A percentile compares a stretch with the other conserved stretches of the same genome.
phyloP scores from a whole-genome alignment of 2,888 invertebrate species.

The Merodon equestris region DNA sequence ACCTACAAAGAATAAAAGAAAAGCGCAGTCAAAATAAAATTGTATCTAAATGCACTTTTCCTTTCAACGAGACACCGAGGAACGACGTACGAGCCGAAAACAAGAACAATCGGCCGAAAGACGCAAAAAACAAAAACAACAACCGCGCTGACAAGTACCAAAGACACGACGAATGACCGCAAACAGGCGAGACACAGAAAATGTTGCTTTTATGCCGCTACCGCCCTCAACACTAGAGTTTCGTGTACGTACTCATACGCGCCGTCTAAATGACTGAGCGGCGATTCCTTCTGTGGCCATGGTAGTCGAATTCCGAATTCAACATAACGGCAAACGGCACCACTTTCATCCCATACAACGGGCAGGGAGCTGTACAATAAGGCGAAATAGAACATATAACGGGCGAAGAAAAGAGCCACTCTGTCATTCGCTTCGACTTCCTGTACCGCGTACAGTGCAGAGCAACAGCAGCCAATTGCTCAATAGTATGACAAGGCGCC shows the following conservation, averaged over 20 bases:
- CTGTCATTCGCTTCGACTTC: constrained; percentile 43
- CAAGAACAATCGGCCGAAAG: neutral
- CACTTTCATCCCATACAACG: constrained; percentile 21
- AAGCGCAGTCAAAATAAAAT: constrained; percentile 3
- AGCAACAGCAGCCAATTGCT: constrained; percentile 5
- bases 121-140: neutral
- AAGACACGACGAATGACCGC: too few species aligned
- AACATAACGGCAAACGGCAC: constrained; percentile 47
- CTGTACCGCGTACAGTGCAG: neutral
- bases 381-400: constrained; percentile 14
- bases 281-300: constrained; percentile 55
- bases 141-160: neutral
- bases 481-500: constrained; percentile 28
- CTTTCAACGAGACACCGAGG: constrained; percentile 1
- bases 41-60: constrained; percentile 35
- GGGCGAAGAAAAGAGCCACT: constrained; percentile 21
- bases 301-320: constrained; percentile 50
- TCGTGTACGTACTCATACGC: constrained; percentile 61
- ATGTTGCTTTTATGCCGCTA: neutral
- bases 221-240: constrained; percentile 34
- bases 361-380: constrained; percentile 12
- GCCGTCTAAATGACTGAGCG: constrained; percentile 64
- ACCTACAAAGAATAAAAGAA: neutral
- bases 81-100: neutral
- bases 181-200: constrained; percentile 27